phyloP scores from a whole-genome alignment of 2,113 vertebrate species.

The Trichomycterus rosablanca region DNA sequence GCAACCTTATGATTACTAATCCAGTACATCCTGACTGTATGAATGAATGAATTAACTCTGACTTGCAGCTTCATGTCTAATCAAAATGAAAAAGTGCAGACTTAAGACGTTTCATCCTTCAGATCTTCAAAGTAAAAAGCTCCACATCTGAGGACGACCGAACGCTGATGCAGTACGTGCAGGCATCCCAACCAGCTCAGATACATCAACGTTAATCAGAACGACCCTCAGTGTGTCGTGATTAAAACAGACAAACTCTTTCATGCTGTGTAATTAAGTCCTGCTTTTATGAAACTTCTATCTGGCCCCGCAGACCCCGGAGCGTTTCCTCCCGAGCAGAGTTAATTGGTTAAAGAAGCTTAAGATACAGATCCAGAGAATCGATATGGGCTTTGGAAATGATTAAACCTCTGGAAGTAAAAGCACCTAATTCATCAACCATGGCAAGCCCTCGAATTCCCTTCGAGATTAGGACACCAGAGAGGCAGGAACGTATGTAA shows the following conservation, averaged over 20 bases:
- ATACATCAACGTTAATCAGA: not conserved
- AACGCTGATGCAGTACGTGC: slow-evolving; percentile 30
- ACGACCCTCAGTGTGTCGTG: slow-evolving; percentile 12
- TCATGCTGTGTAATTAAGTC: slow-evolving; percentile 8
- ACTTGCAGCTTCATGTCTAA: not conserved
- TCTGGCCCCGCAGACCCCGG: slow-evolving; percentile 10
- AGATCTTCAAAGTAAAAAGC: slow-evolving; percentile 19
- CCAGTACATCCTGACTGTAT: no score
- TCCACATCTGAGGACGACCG: slow-evolving; percentile 11
- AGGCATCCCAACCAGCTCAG: not conserved
- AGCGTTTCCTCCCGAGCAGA: slow-evolving; percentile 45
- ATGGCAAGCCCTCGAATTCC: slow-evolving; percentile 25
- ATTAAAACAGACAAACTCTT: slow-evolving; percentile 21
- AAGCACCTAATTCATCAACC: slow-evolving; percentile 31
- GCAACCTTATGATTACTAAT: no score
- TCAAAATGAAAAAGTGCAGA: slow-evolving; percentile 17
- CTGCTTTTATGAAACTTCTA: slow-evolving; percentile 1
- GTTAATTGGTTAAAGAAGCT: slow-evolving; percentile 55
- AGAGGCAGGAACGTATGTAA: no score
- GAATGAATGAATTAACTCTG: no score
- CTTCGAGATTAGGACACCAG: not conserved
- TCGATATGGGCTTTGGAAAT: slow-evolving; percentile 51
- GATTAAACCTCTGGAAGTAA: slow-evolving; percentile 33
- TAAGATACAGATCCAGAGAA: slow-evolving; percentile 45
- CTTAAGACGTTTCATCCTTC: slow-evolving; percentile 31